Evolutionary conservation across 2,113 vertebrate species (phyloP).

Genomic region (Syngnathus floridae): DNA sequence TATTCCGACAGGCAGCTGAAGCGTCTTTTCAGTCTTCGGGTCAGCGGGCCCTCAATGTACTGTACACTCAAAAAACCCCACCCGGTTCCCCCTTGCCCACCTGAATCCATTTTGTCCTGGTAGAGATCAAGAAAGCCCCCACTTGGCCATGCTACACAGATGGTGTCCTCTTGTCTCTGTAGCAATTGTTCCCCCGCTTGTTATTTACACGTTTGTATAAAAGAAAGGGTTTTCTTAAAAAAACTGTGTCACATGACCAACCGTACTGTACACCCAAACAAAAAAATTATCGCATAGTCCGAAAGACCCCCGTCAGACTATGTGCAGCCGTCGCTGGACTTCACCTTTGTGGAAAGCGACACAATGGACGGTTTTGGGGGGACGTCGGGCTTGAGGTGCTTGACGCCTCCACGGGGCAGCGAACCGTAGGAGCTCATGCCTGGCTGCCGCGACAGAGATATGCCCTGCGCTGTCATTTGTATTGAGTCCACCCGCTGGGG

Average conservation of each 20-base stretch:
- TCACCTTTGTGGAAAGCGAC: constrained; percentile 86
- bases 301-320: constrained; percentile 67
- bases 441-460: constrained; percentile 83
- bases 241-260: constrained; percentile 66
- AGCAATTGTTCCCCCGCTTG: constrained; percentile 69
- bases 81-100: constrained; percentile 11
- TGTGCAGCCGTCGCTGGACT: constrained; percentile 90
- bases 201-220: constrained; percentile 73
- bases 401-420: constrained; percentile 84
- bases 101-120: constrained; percentile 1
- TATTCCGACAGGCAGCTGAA: constrained; percentile 69
- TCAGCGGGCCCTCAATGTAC: constrained; percentile 42
- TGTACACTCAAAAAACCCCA: constrained; percentile 49
- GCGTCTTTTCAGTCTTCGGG: constrained; percentile 72
- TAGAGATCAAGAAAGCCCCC: constrained; percentile 37
- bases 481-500: constrained; percentile 98
- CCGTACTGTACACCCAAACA: constrained; percentile 71
- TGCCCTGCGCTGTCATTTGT: constrained; percentile 81
- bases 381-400: constrained; percentile 92
- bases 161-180: constrained; percentile 52
- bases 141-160: constrained; percentile 52
- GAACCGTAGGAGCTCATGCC: constrained; percentile 87
- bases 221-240: constrained; percentile 59
- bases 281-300: constrained; percentile 54
- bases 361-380: constrained; percentile 92